phyloP scores from a whole-genome alignment of 2,113 vertebrate genomes.

The Lepus americanus region DNA sequence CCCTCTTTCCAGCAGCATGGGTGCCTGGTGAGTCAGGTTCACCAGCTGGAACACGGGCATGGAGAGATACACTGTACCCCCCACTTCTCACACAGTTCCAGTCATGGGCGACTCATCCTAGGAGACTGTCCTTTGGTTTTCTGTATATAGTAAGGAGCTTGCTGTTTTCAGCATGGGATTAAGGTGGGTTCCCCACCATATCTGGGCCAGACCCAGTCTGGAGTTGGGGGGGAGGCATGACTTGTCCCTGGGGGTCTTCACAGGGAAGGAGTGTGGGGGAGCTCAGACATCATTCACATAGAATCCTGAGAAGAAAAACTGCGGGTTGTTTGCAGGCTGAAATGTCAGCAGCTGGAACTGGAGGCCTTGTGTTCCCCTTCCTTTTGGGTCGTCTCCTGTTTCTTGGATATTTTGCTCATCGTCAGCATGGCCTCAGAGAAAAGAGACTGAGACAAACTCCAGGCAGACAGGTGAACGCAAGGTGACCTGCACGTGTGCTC shows the following conservation, averaged over 20 bases:
- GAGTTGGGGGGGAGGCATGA: not conserved
- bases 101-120: not conserved
- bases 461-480: not conserved
- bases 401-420: not conserved
- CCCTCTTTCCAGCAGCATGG: not conserved
- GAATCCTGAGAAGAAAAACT: not conserved
- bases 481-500: not conserved
- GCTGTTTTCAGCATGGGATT: not conserved
- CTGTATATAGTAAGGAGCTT: not conserved
- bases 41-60: not conserved
- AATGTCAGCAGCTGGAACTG: not conserved
- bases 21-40: not conserved
- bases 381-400: conserved; percentile 2
- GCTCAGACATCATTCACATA: not conserved
- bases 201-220: not conserved
- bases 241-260: not conserved
- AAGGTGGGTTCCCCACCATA: not conserved
- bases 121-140: conserved; percentile 18
- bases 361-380: not conserved
- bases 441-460: not conserved
- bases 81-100: not conserved
- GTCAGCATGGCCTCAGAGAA: not conserved
- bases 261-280: not conserved
- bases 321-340: not conserved
- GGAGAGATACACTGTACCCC: not conserved